Conservation (phyloP, 2,797 vertebrate species). For the Lagocephalus sceleratus region DNA sequence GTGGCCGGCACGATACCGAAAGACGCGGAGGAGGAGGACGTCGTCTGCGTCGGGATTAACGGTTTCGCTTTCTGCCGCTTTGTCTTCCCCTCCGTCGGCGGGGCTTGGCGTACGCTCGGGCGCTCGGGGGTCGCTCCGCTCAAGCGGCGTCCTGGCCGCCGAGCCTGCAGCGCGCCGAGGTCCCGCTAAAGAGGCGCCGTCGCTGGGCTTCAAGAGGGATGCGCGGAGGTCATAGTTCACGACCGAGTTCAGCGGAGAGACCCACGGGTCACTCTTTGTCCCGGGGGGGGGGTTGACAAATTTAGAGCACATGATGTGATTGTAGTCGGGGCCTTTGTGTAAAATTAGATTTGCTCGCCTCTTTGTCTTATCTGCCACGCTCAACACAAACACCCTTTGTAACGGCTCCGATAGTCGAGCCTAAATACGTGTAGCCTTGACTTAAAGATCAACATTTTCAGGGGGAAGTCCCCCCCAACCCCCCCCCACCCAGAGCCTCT, state of each 20-base stretch:
- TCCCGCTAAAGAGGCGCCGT: conserved; percentile 40
- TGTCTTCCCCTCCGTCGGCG: conserved; percentile 1
- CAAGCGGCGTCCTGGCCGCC: conserved; percentile 20
- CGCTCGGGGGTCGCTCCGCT: conserved; percentile 17
- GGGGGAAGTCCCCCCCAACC: conserved; percentile 11
- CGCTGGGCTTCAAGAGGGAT: conserved; percentile 26
- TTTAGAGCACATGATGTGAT: conserved; percentile 67
- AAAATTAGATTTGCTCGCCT: conserved; percentile 49
- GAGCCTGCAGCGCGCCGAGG: conserved; percentile 21
- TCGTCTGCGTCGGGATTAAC: conserved; percentile 1
- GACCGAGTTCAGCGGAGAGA: conserved; percentile 61
- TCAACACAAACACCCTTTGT: conserved; percentile 24
- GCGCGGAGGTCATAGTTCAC: conserved; percentile 57
- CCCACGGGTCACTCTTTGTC: conserved; percentile 62
- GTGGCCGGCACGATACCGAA: conserved; percentile 5
- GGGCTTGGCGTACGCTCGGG: neutral
- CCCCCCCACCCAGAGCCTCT: conserved; percentile 6
- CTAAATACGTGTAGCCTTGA: conserved; percentile 4
- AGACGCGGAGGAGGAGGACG: neutral
- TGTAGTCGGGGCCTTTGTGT: conserved; percentile 56
- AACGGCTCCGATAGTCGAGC: conserved; percentile 16
- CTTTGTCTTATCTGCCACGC: conserved; percentile 34
- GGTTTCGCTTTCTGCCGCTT: conserved; percentile 1
- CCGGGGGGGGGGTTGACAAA: conserved; percentile 48
- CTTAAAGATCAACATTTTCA: conserved; percentile 20